Evolutionary conservation across 2,888 invertebrate genomes (phyloP), one percentile per base, ranked within the genome.

Genomic region (Macrophya annulata): DNA sequence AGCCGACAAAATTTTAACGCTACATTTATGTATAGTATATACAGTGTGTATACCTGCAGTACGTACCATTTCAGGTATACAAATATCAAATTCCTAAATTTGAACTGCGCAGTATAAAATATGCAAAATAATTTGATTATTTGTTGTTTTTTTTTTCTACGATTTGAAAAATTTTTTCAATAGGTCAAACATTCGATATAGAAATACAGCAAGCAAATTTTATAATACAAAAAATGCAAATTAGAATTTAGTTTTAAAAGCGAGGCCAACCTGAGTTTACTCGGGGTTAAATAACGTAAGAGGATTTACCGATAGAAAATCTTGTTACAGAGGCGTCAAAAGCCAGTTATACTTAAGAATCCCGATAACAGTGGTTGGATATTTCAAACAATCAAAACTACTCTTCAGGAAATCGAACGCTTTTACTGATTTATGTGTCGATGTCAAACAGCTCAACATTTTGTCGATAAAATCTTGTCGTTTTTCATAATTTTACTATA

Each of bases 301-400:
- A 90, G 92, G 93, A 91, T 93, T 93, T 90, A 85, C 87, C 86
- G 85, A 87, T 21, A 86, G 88, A 85, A 89, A 90, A 93, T 93
- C 92, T 92, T 90, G 92, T 93, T 93, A 93, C 88, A 88, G 87
- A 89, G 91, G 91, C 90, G 90, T 90, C 88, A 90, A 91, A 92
- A 92, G 90, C 89, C 91, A 90, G 91, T 89, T 90, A 90, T 89
- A 90, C 89, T 92, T 68, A 68, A 25, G 68, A 68, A 68, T 68
- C 68, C 68, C 15, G 68, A 93, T 25, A 31, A 81, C 59, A 43
- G 59, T 51, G 62, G 59, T 51, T 43, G 51, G 21, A 15, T 40
- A 31, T 31, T 21, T 40, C n/a, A 43, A 62, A 55, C 74, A 68
- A 68, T 37, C 31, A 37, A 68, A 68, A 12, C 25, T 10, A 65